phyloP scores from a whole-genome alignment of 30 jellyfish, hydroid and myxozoan genomes.

The Catostylus mosaicus region DNA sequence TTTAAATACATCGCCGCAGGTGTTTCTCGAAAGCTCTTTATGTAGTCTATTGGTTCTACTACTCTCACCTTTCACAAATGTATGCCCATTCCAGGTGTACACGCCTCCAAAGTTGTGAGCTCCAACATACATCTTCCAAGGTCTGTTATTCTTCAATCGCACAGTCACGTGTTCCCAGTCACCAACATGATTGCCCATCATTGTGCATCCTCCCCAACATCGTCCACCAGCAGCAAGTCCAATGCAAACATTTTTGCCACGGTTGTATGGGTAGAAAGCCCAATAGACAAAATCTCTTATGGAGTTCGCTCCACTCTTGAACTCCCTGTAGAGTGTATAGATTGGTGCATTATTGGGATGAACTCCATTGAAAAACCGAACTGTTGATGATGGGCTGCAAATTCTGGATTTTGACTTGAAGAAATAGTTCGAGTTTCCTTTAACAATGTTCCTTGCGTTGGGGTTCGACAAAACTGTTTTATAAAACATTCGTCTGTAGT shows the following conservation, averaged over 20 bases:
- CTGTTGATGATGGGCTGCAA: slow-evolving; percentile 35
- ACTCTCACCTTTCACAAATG: slow-evolving; percentile 22
- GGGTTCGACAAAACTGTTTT: background rate
- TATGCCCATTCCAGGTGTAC: slow-evolving; percentile 13
- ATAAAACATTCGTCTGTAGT: background rate
- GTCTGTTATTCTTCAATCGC: slow-evolving; percentile 32
- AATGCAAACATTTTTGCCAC: slow-evolving; percentile 68
- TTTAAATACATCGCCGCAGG: too few relatives aligned
- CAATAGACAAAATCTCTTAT: slow-evolving; percentile 40
- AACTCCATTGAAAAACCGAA: slow-evolving; percentile 24
- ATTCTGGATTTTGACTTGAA: slow-evolving; percentile 18
- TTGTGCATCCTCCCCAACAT: slow-evolving; percentile 48
- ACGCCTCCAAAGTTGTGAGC: slow-evolving; percentile 64
- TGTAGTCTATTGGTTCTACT: too few relatives aligned
- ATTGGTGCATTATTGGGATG: slow-evolving; percentile 30
- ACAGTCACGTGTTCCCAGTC: slow-evolving; percentile 77
- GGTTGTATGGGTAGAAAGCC: slow-evolving; percentile 65
- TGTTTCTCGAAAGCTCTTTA: too few relatives aligned
- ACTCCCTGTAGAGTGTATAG: slow-evolving; percentile 10
- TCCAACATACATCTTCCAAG: slow-evolving; percentile 24
- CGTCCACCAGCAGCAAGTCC: slow-evolving; percentile 7
- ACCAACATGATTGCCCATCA: slow-evolving; percentile 69
- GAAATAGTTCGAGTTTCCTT: slow-evolving; percentile 19
- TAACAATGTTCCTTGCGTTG: background rate
- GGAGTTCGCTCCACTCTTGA: slow-evolving; percentile 13